Evolutionary conservation across 2,113 vertebrate genomes (phyloP).

Genomic region (Girardinichthys multiradiatus): DNA sequence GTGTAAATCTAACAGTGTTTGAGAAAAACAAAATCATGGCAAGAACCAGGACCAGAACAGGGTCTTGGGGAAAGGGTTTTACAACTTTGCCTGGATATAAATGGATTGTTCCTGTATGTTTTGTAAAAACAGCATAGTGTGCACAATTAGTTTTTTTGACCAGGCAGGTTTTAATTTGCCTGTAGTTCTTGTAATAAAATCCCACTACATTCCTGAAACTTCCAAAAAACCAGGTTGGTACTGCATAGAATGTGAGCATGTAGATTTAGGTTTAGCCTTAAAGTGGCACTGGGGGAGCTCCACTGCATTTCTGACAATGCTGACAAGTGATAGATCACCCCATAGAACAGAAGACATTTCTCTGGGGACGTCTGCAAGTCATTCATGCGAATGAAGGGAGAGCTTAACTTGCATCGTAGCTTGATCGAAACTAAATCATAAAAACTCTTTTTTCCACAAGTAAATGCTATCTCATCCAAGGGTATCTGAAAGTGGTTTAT

Average conservation of each 20-base stretch:
- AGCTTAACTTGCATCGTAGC: background rate
- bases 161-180: background rate
- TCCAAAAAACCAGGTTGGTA: background rate
- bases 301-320: background rate
- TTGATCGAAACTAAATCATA: constrained; percentile 6
- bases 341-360: background rate
- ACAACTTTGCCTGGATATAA: background rate
- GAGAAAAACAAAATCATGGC: too few relatives aligned
- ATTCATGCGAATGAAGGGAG: background rate
- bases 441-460: background rate
- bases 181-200: too few relatives aligned
- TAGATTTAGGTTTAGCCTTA: background rate
- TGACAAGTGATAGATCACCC: background rate
- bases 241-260: background rate
- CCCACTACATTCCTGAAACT: background rate
- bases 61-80: background rate
- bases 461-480: background rate
- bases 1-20: too few relatives aligned
- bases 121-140: background rate
- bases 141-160: background rate
- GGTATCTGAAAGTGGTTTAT: constrained; percentile 1
- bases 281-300: background rate
- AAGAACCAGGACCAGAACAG: background rate
- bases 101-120: background rate
- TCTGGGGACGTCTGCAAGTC: background rate